phyloP scores from a whole-genome alignment of 2,797 vertebrate genomes.

The Falco cherrug region DNA sequence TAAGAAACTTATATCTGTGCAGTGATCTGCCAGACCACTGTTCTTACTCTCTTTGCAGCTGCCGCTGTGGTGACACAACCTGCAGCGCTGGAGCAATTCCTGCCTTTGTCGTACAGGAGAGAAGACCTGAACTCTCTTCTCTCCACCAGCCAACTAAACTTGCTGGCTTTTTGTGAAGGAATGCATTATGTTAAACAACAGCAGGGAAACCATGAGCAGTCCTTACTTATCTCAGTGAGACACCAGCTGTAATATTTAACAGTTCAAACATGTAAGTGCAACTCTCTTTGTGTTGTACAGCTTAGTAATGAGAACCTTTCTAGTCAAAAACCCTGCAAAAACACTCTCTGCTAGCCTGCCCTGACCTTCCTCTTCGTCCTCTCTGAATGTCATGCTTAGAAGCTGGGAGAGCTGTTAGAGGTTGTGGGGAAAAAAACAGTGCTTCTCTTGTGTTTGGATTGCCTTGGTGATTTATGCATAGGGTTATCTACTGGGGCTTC shows the following conservation, averaged over 20 bases:
- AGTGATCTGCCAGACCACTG: background rate
- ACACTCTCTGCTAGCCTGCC: background rate
- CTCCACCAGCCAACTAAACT: background rate
- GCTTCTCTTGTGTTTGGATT: background rate
- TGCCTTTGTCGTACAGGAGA: background rate
- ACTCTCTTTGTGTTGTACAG: background rate
- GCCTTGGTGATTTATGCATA: conserved; percentile 39
- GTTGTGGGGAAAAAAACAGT: rapidly evolving
- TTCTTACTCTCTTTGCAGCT: background rate
- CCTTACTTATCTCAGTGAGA: background rate
- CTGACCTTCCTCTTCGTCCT: background rate
- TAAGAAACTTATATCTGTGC: background rate
- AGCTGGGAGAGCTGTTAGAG: background rate
- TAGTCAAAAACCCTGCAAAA: background rate
- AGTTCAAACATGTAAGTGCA: background rate
- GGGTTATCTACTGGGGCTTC: conserved; percentile 3
- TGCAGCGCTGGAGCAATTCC: background rate
- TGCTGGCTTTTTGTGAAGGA: background rate
- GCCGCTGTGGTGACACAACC: background rate
- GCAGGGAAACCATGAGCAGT: background rate
- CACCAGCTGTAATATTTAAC: background rate
- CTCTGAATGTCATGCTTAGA: background rate
- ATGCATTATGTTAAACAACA: background rate
- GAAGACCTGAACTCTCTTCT: background rate
- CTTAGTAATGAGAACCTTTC: background rate